A percentile compares a stretch with the other conserved stretches of the same genome.
phyloP scores from a whole-genome alignment of 2,888 invertebrate genomes.

The Polylopha cassiicola region DNA sequence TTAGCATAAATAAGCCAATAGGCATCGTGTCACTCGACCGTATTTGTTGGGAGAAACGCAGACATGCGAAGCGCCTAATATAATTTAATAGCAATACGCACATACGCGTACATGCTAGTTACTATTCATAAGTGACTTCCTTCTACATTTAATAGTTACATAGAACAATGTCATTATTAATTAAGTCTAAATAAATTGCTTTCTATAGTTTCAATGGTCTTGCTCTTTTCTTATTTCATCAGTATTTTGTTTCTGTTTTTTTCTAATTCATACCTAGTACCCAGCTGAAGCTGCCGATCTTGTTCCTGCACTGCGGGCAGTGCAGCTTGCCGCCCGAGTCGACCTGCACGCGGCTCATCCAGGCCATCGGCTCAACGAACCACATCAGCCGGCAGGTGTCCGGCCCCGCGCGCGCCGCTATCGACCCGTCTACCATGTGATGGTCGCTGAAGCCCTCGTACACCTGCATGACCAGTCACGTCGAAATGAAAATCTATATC shows the following conservation, averaged over 20 bases:
- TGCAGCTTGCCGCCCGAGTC: conserved; percentile 88
- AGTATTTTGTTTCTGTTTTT: not conserved
- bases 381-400: conserved; percentile 83
- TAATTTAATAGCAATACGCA: too few species aligned
- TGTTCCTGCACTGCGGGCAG: conserved; percentile 90
- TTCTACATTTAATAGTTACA: too few species aligned
- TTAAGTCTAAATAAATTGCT: too few species aligned
- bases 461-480: too few species aligned
- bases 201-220: not conserved
- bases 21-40: too few species aligned
- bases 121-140: conserved; percentile 1
- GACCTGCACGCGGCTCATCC: conserved; percentile 88
- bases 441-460: conserved; percentile 56
- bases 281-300: conserved; percentile 95
- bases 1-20: too few species aligned
- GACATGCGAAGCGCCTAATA: not conserved
- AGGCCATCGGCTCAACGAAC: conserved; percentile 92
- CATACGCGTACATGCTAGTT: too few species aligned
- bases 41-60: not conserved
- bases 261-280: conserved; percentile 79
- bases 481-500: not conserved
- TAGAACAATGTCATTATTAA: too few species aligned
- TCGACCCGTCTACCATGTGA: conserved; percentile 52
- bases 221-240: not conserved
- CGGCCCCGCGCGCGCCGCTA: conserved; percentile 43